Base-by-base conservation (phyloP, 2,888 invertebrate species). In the Cheilosia scutellata region DNA sequence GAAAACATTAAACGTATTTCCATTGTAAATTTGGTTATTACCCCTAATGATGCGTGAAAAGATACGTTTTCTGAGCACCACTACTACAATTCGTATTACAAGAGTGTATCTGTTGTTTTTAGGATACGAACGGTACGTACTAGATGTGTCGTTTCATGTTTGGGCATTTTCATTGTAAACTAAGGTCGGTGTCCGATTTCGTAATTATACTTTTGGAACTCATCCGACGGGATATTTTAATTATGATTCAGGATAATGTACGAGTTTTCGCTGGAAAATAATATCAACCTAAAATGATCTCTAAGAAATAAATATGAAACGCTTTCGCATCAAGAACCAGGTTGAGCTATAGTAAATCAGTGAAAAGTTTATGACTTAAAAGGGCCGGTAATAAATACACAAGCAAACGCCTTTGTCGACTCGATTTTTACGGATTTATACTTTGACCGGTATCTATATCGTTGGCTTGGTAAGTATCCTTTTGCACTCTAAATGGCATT, bases 391-490 rank as follows among this genome's bases (percentile, higher is more conserved):
- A 60, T 76, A 76, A 76, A 82, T 65, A 60, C 42, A 33, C 29
- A 40, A 55, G 31, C 33, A 25, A 25, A 29, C 16, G 29, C 51
- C 65, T 58, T 65, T 6, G 29, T 76, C 58, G 53, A 40, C 49
- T 68, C 33, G 49, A 77, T 72, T 77, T 76, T 82, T 82, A 82
- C 62, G 82, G 60, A 65, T 53, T 77, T 66, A 60, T 77, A 82
- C 82, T 82, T 82, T 66, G 66, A 82, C 78, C 72, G 42, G 42
- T 25, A 47, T n/a, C n/a, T n/a, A n/a, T 29, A 47, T 37, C 33
- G n/a, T 33, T 42, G 49, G 51, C 9, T 31, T 5, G 27, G 31
- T 20, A 20, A 72, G 57, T 51, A 60, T 66, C 27, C 51, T 66
- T 20, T 51, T 3, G 66, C 31, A 72, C 53, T 72, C 68, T 68